phyloP scores from a whole-genome alignment of 1,140 invertebrate genomes.

The Platyura marginata region DNA sequence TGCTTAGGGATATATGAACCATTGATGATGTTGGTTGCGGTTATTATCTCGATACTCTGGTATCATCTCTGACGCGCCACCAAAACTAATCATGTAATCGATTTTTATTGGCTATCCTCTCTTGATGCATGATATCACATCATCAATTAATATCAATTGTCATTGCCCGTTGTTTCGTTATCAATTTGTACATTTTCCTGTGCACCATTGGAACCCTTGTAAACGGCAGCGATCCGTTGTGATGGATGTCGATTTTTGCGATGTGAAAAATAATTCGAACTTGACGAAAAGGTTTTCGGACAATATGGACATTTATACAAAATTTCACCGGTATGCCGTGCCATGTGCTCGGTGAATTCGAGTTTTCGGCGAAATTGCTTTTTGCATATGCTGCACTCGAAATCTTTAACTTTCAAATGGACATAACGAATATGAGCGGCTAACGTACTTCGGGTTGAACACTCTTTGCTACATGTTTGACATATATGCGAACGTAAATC shows the following conservation, averaged over 20 bases:
- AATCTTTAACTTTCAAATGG: neutral
- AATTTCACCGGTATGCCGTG: conserved; percentile 1
- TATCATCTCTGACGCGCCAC: no score
- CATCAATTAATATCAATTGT: no score
- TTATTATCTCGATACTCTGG: no score
- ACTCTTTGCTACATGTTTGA: neutral
- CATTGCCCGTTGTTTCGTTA: no score
- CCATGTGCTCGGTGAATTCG: conserved; percentile 1
- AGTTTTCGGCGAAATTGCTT: conserved; percentile 1
- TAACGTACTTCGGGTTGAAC: neutral
- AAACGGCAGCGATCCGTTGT: no score
- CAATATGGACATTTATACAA: neutral
- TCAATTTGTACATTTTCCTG: no score
- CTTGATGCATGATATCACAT: no score
- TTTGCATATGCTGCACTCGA: neutral
- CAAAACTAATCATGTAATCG: no score
- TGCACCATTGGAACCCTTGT: no score
- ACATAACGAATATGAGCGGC: neutral
- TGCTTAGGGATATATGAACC: no score
- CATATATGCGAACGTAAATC: neutral
- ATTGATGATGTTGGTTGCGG: no score
- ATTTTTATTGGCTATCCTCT: no score
- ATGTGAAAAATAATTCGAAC: conserved; percentile 1
- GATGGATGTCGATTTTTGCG: neutral
- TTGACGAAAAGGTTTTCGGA: conserved; percentile 1